These are phyloP conservation scores for Semaprochilodus insignis DNA, from an alignment of 2,797 vertebrate species.

Conservation along the genomic window DNA sequence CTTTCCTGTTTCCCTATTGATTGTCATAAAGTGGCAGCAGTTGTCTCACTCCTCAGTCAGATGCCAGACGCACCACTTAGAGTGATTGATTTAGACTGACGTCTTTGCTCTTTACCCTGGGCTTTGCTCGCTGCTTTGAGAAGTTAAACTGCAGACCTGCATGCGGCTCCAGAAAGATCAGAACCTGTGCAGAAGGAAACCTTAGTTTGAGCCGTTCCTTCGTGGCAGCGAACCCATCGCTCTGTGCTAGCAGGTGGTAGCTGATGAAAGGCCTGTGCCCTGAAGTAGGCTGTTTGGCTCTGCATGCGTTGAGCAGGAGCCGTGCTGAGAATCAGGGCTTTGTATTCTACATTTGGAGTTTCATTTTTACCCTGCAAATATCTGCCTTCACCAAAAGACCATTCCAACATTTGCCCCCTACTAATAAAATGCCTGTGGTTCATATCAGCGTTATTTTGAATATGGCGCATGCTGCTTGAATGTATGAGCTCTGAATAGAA, in stretches of 20 bases:
- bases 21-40: neutral
- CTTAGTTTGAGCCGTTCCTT: neutral
- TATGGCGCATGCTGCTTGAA: slow-evolving; percentile 2
- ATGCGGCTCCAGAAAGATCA: neutral
- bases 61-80: neutral
- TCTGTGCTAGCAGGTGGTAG: slow-evolving; percentile 8
- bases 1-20: neutral
- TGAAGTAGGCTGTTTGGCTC: slow-evolving; percentile 26
- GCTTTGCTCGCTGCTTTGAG: neutral
- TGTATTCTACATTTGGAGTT: slow-evolving; percentile 17
- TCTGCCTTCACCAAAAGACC: slow-evolving; percentile 23
- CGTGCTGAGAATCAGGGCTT: slow-evolving; percentile 17
- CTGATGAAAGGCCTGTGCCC: slow-evolving; percentile 23
- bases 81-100: neutral
- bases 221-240: neutral
- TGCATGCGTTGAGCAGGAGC: slow-evolving; percentile 12
- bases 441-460: slow-evolving; percentile 19
- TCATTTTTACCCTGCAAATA: slow-evolving; percentile 24
- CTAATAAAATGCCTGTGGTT: slow-evolving; percentile 31
- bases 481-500: neutral
- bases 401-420: slow-evolving; percentile 23
- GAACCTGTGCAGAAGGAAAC: slow-evolving; percentile 10
- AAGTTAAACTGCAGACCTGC: neutral
- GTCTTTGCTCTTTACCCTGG: slow-evolving; percentile 5
- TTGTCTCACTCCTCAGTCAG: neutral